Evolutionary conservation across 2,888 invertebrate genomes (phyloP).

Genomic region (Caenorhabditis panamensis): DNA sequence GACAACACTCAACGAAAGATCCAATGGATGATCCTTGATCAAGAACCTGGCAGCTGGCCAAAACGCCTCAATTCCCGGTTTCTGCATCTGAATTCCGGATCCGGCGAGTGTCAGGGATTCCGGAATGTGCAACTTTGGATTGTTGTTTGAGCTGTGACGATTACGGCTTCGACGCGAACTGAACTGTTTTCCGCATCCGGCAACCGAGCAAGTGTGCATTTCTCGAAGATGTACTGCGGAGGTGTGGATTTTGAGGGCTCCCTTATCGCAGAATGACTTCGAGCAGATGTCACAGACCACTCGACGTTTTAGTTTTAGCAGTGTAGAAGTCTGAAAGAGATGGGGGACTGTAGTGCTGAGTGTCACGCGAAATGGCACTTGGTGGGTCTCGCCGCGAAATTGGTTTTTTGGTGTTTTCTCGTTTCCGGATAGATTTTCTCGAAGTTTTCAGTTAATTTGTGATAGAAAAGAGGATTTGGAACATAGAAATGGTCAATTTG

Average conservation of each 20-base stretch:
- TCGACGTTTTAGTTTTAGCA: slow-evolving; percentile 69
- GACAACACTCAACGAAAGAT: slow-evolving; percentile 39
- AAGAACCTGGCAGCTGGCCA: slow-evolving; percentile 38
- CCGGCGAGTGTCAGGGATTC: slow-evolving; percentile 57
- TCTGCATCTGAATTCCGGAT: slow-evolving; percentile 7
- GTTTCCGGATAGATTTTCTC: no score
- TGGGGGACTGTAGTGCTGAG: neutral
- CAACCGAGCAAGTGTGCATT: slow-evolving; percentile 98
- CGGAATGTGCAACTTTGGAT: slow-evolving; percentile 79
- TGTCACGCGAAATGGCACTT: no score
- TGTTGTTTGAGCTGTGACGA: slow-evolving; percentile 80
- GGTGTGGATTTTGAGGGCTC: slow-evolving; percentile 96
- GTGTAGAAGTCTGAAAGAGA: slow-evolving; percentile 19
- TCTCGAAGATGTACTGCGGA: slow-evolving; percentile 98
- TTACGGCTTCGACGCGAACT: slow-evolving; percentile 76
- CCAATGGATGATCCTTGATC: slow-evolving; percentile 43
- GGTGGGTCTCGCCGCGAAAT: no score
- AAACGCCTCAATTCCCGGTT: slow-evolving; percentile 30
- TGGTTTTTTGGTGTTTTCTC: no score
- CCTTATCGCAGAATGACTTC: slow-evolving; percentile 99
- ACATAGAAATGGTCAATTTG: no score
- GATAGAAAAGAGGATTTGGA: no score
- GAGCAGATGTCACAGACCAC: slow-evolving; percentile 92
- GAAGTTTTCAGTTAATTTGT: no score
- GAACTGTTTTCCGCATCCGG: slow-evolving; percentile 78